Base-by-base conservation (phyloP, 2,113 vertebrate genomes). In the Myrmecophaga tridactyla region DNA sequence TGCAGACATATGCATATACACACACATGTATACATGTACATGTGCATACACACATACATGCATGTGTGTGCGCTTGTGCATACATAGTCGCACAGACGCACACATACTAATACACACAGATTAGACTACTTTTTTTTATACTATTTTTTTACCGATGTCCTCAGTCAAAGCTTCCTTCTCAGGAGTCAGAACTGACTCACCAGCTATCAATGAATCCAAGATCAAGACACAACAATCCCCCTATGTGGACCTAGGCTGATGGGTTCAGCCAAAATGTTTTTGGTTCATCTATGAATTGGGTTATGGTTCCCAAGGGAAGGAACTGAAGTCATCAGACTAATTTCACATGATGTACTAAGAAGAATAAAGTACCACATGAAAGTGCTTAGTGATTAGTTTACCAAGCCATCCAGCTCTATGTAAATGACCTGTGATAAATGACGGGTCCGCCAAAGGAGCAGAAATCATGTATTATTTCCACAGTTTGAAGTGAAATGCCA, bases 361-460 rank as follows among this genome's bases (percentile, higher is more conserved):
- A 89, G 94, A 94, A 75, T 73, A 84, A 77, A 77, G 78, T 34
- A 62, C 86, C 86, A 84, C 94, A 96, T 89, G 78, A 97, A 93
- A 92, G 88, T 92, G 83, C 39, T 77, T 34, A 90, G 90, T 96
- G 95, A 97, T 97, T 96, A 96, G 87, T 97, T 97, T 96, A 96
- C 96, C 96, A 97, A 95, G 91, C 91, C 73, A 48, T 84, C 82
- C 58, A 80, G 75, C 20, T 65, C 92, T 89, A 92, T 94, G 92
- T 86, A 83, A 96, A 96, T 93, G 96, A 97, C 89, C 97, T 97
- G 96, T 93, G 96, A 96, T 96, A 97, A 97, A 95, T 85, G 90
- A 51, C 73, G 92, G 92, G 92, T 89, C 83, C 96, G 96, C 94
- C 97, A 95, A 96, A 95, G 75, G 86, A 84, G 31, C 36, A 96